Conservation (phyloP, 2,797 vertebrate genomes). For the Acanthurus leucopareius region DNA sequence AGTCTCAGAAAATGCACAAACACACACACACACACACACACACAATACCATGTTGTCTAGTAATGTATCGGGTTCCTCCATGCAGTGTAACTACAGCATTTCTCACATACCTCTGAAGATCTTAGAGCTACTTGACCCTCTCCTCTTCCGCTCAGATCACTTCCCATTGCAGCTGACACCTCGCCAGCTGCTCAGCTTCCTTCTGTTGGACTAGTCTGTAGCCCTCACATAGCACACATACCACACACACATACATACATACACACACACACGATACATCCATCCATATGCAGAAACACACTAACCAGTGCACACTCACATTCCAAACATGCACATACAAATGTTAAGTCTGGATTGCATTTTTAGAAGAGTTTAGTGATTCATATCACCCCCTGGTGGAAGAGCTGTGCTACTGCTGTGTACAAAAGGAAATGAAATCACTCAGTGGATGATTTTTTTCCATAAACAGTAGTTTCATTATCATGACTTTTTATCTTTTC, state of each 20-base stretch:
- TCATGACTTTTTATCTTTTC: neutral
- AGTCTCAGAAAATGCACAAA: neutral
- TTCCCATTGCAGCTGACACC: constrained; percentile 77
- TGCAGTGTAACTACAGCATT: constrained; percentile 50
- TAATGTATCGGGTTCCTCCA: constrained; percentile 50
- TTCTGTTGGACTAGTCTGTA: constrained; percentile 62
- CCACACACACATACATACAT: constrained; percentile 36
- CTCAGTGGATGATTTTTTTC: neutral
- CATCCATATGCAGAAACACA: constrained; percentile 13
- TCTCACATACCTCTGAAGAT: constrained; percentile 69
- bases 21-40: neutral
- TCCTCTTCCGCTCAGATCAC: constrained; percentile 70
- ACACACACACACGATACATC: constrained; percentile 13
- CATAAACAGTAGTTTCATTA: neutral
- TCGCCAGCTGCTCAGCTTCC: constrained; percentile 74
- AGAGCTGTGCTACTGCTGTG: neutral
- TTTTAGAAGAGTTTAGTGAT: constrained; percentile 13
- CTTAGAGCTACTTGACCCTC: constrained; percentile 58
- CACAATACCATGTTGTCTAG: constrained; percentile 1
- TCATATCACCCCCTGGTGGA: constrained; percentile 62
- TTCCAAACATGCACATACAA: constrained; percentile 63
- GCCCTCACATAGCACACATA: constrained; percentile 66
- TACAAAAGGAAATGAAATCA: neutral
- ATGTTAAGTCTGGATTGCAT: constrained; percentile 34
- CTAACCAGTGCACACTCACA: constrained; percentile 25